Evolutionary conservation across 2,113 vertebrate species (phyloP).

Genomic region (Mesembrinibis cayennensis): DNA sequence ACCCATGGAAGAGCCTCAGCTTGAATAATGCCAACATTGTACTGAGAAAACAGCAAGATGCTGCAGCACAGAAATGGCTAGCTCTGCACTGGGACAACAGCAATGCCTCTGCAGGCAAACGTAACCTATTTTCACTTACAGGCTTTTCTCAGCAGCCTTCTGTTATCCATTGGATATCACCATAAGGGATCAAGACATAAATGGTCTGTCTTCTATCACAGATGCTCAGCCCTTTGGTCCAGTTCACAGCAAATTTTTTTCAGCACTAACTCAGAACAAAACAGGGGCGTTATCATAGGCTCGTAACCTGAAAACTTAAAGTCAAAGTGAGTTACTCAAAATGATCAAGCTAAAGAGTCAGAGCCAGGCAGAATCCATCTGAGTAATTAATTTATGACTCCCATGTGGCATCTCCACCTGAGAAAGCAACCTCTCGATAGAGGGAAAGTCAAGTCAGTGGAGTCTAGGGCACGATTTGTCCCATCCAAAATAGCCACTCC

Average conservation of each 20-base stretch:
- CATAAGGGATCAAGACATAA: not conserved
- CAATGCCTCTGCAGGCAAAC: not conserved
- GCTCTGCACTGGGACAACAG: not conserved
- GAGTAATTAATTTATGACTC: not conserved
- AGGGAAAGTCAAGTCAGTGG: not conserved
- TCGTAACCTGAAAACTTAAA: not conserved
- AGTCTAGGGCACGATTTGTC: not conserved
- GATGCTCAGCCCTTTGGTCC: not conserved
- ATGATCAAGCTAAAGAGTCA: not conserved
- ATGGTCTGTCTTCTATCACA: not conserved
- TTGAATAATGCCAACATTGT: not conserved
- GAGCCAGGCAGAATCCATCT: not conserved
- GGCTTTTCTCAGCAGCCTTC: not conserved
- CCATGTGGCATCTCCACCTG: not conserved
- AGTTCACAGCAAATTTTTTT: not conserved
- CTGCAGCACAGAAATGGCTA: not conserved
- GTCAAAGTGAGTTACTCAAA: not conserved
- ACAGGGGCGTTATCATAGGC: not conserved
- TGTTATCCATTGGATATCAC: not conserved
- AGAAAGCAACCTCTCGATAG: not conserved
- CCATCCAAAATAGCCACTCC: not conserved
- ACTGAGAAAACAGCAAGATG: not conserved
- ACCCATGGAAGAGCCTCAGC: rapidly evolving
- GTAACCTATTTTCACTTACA: not conserved
- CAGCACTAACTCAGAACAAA: not conserved